Conservation (phyloP, 1,140 invertebrate genomes). For the Heliothis subflexa region DNA sequence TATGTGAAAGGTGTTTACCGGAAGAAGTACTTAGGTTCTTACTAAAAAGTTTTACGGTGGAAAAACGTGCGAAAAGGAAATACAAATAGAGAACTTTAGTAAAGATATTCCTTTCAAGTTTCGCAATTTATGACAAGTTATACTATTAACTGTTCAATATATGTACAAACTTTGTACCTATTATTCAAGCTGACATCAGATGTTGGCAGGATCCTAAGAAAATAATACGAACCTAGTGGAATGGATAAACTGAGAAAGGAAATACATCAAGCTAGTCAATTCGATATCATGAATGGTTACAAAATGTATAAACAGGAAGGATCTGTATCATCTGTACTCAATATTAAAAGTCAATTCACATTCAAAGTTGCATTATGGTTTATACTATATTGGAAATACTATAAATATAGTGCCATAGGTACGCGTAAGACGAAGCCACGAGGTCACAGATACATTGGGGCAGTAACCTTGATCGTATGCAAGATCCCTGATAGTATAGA, state of each 20-base stretch:
- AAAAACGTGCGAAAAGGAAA: conserved; percentile 3
- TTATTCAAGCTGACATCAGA: no score
- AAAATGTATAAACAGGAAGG: not conserved
- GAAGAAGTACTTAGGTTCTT: not conserved
- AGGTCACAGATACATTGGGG: conserved; percentile 60
- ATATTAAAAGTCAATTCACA: not conserved
- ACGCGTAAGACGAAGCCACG: conserved; percentile 41
- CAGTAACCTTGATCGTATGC: conserved; percentile 65
- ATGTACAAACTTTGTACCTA: no score
- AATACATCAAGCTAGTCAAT: no score
- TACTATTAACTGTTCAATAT: no score
- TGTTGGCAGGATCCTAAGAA: no score
- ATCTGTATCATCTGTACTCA: not conserved
- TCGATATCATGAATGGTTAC: no score
- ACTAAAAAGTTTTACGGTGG: conserved; percentile 23
- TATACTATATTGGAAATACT: not conserved
- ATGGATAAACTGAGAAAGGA: no score
- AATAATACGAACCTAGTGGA: no score
- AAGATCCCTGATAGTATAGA: conserved; percentile 60
- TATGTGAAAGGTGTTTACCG: conserved; percentile 14
- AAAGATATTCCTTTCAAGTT: not conserved
- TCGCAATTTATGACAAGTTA: not conserved
- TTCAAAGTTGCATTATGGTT: not conserved
- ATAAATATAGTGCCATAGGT: not conserved
- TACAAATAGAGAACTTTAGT: not conserved